phyloP scores from a whole-genome alignment of 2,888 invertebrate genomes.

The Brachyopa scutellaris region DNA sequence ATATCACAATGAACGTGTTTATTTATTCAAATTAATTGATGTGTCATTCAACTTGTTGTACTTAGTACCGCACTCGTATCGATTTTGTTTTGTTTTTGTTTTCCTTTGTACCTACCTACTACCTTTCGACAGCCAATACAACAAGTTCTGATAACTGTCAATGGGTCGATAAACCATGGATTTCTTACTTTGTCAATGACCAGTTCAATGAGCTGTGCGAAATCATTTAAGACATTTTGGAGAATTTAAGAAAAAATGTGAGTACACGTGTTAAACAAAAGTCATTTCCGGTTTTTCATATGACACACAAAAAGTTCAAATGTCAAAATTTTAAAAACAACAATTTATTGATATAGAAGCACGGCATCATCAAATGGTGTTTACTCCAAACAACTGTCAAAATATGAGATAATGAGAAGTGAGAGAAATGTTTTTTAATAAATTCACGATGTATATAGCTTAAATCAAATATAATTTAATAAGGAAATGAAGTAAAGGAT shows the following conservation, averaged over 20 bases:
- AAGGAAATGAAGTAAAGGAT: no score
- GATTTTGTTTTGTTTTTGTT: background rate
- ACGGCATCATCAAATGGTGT: no score
- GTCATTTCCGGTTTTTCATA: no score
- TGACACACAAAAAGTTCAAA: no score
- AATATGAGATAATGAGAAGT: no score
- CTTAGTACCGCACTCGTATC: slow-evolving; percentile 1
- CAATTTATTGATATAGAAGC: no score
- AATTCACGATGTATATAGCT: no score
- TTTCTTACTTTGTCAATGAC: background rate
- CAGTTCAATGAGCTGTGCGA: slow-evolving; percentile 24
- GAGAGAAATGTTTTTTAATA: no score
- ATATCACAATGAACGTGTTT: slow-evolving; percentile 6
- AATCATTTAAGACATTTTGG: no score
- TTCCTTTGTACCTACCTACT: background rate
- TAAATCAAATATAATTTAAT: no score
- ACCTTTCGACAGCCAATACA: slow-evolving; percentile 1
- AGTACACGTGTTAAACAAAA: no score
- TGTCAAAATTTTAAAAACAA: background rate
- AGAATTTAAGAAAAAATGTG: no score
- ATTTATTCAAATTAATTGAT: slow-evolving; percentile 1
- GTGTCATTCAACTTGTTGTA: slow-evolving; percentile 55
- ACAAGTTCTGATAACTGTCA: background rate
- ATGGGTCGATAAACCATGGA: background rate
- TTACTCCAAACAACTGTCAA: background rate